These are phyloP conservation scores for Premnoplex brunnescens DNA, from an alignment of 2,797 vertebrate species.

Conservation along the genomic window DNA sequence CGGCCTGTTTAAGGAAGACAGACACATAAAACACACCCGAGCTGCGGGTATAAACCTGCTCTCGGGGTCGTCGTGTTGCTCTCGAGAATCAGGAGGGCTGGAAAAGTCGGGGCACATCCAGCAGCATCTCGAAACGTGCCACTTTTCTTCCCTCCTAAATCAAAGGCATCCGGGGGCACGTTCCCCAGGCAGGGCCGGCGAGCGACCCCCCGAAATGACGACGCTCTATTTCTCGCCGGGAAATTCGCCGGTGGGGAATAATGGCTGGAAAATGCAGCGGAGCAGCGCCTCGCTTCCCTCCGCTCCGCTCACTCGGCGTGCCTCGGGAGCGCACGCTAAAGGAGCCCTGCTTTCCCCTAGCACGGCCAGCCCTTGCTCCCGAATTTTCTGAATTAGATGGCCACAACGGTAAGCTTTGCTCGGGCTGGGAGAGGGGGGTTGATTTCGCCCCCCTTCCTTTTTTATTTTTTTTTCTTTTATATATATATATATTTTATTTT, in stretches of 20 bases:
- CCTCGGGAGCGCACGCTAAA: neutral
- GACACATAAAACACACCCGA: slow-evolving; percentile 41
- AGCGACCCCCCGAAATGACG: neutral
- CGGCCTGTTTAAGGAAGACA: slow-evolving; percentile 52
- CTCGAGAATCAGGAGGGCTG: neutral
- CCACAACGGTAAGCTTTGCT: slow-evolving; percentile 20
- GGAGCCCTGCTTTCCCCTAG: neutral
- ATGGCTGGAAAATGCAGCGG: neutral
- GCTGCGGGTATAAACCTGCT: slow-evolving; percentile 48
- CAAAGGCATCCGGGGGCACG: neutral
- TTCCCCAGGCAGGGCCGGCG: neutral
- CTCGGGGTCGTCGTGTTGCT: neutral
- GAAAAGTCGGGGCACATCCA: neutral
- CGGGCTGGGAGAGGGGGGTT: neutral
- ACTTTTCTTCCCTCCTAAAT: neutral
- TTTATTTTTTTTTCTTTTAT: accelerated
- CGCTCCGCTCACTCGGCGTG: neutral
- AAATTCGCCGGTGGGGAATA: neutral
- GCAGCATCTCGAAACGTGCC: neutral
- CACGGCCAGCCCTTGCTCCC: neutral
- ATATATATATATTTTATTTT: neutral
- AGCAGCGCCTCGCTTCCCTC: neutral
- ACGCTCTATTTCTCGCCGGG: neutral
- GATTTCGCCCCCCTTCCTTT: accelerated
- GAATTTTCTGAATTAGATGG: slow-evolving; percentile 16